Base-by-base conservation (phyloP, 2,113 vertebrate species). In the Eretmochelys imbricata region DNA sequence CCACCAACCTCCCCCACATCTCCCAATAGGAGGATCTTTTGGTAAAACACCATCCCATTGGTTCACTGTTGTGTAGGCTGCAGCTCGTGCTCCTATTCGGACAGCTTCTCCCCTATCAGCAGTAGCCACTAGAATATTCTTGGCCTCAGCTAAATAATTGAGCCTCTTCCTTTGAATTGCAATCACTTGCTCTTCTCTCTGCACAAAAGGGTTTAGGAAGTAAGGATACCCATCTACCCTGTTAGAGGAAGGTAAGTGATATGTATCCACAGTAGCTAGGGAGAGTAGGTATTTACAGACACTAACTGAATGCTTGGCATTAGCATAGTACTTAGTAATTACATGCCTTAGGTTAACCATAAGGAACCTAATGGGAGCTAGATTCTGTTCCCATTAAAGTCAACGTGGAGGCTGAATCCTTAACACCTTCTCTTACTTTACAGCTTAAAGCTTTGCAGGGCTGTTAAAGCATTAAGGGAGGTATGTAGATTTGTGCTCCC, bases 81-180 rank as follows among this genome's bases (percentile, higher is more conserved):
- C 4, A 4, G 29, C 5, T 27, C 10, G 5, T 76, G 75, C 22
- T 46, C 5, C 17, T 81, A 6, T 2, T 9, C 0, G 1, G 51
- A 62, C 20, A 85, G 38, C 35, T 35, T 81, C 22, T 89, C 5
- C 7, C 20, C 27, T 83, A 35, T 35, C 35, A 75, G 17, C 6
- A 81, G 6, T 17, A 69, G 48, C 53, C 1, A 11, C 0, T 0
- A 49, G 51, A 89, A 57, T 72, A 20, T 1, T 55, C 13, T 20
- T 72, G 72, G 19, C 2, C 5, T 35, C 49, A 54, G 27, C 6
- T 50, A 59, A 27, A n/a, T 29, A 10, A 54, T 31, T 93, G 85
- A 57, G 69, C 82, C 22, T 80, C 0, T 53, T 85, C 29, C 5
- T 83, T 5, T 69, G 42, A 86, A 50, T 24, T 57, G 17, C 80